A percentile compares a stretch with the other conserved stretches of the same genome.
Evolutionary conservation across 2,113 vertebrate genomes (phyloP).

Genomic region (Falcunculus frontatus): DNA sequence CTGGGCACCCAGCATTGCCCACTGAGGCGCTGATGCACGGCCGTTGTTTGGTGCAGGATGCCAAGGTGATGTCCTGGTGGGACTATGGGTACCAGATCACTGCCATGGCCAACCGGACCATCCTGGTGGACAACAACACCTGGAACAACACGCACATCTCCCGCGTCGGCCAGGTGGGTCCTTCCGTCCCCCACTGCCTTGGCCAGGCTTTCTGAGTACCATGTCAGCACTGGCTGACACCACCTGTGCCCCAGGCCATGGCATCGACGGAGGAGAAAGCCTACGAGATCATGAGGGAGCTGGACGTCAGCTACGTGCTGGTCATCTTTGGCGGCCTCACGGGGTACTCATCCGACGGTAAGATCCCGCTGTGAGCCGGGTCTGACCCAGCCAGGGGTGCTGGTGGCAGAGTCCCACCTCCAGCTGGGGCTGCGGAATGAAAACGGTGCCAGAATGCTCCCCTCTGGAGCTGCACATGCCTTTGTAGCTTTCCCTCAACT

Average conservation of each 20-base stretch:
- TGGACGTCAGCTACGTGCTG: constrained; percentile 96
- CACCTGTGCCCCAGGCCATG: constrained; percentile 81
- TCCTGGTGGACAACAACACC: constrained; percentile 98
- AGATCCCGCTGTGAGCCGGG: fast-evolving
- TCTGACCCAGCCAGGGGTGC: fast-evolving
- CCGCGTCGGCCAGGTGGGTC: constrained; percentile 90
- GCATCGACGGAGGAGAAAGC: constrained; percentile 95
- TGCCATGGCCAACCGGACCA: constrained; percentile 97
- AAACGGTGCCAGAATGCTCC: fast-evolving
- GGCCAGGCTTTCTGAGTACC: not conserved
- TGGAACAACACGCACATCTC: constrained; percentile 99
- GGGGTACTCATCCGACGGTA: constrained; percentile 96
- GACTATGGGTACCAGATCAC: constrained; percentile 99
- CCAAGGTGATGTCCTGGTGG: constrained; percentile 99
- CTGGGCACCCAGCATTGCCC: fast-evolving
- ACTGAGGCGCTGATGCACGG: fast-evolving
- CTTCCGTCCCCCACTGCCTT: fast-evolving
- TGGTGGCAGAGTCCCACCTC: not conserved
- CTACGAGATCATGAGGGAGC: constrained; percentile 98
- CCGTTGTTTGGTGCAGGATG: constrained; percentile 76
- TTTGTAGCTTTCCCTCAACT: not conserved
- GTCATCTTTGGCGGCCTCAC: constrained; percentile 98
- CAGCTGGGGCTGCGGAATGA: not conserved
- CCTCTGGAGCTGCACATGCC: fast-evolving
- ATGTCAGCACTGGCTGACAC: fast-evolving